Evolutionary conservation across 2,797 vertebrate genomes (phyloP), one percentile per base, ranked within the genome.

Genomic region (Liparis tanakae): DNA sequence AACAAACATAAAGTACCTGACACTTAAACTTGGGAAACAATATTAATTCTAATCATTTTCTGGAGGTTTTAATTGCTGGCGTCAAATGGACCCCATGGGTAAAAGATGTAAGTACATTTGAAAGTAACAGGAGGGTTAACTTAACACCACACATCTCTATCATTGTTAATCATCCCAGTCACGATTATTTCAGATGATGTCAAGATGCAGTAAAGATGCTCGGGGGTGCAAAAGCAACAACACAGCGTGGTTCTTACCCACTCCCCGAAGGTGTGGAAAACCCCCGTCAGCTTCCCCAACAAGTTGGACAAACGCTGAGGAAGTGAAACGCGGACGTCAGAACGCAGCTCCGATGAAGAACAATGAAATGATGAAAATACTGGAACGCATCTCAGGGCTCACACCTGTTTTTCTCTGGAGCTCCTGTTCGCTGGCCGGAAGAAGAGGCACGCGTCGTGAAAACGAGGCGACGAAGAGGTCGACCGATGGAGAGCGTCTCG

Each of bases 241-340:
- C 20, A 68, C 13, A 67, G 25, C 2, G 72, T 78, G 10, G 7
- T 65, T 78, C 93, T 92, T 91, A 94, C 93, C 93, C 91, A 93
- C 72, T 89, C 85, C 37, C 92, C 92, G 30, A 94, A 70, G 43
- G 76, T 79, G 68, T 93, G 92, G 81, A 94, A 90, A 76, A 90
- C 89, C 34, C 90, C 91, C 0, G 85, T 89, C 87, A 94, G 76
- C 80, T 87, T 94, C 67, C 92, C 91, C 53, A 92, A 69, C 62
- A 91, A 66, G 68, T 72, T 90, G 74, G 87, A 84, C 30, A 84
- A 75, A 72, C 62, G 85, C 93, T 94, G 46, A 10, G 44, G 39
- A 83, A 74, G 74, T 25, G 6, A 72, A 70, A 70, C 3, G 2
- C 3, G 30, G 13, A 68, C 1, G 33, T 77, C 20, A 81, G 36